These are phyloP conservation scores for Leucoma salicis DNA, from an alignment of 2,888 invertebrate genomes.

Conservation along the genomic window DNA sequence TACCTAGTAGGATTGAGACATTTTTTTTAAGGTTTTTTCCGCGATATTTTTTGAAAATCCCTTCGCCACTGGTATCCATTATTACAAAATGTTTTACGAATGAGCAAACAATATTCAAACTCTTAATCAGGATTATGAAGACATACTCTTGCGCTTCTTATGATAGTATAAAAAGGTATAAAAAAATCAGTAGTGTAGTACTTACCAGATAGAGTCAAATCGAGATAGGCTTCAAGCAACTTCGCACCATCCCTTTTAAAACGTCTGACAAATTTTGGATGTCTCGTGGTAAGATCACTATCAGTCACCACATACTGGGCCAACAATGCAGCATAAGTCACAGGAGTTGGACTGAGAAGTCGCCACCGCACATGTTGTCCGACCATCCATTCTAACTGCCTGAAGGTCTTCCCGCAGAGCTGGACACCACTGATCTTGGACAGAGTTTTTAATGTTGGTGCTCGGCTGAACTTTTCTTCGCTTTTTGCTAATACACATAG, in stretches of 20 bases:
- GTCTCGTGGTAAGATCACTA: slow-evolving; percentile 59
- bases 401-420: slow-evolving; percentile 66
- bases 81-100: too few relatives aligned
- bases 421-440: slow-evolving; percentile 61
- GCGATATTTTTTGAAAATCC: too few relatives aligned
- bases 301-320: slow-evolving; percentile 68
- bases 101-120: too few relatives aligned
- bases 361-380: slow-evolving; percentile 72
- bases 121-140: too few relatives aligned
- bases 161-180: too few relatives aligned
- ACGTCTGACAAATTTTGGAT: slow-evolving; percentile 64
- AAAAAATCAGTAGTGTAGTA: too few relatives aligned
- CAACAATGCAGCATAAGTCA: slow-evolving; percentile 62
- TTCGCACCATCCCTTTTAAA: slow-evolving; percentile 67
- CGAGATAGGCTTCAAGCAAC: slow-evolving; percentile 62
- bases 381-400: slow-evolving; percentile 75
- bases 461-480: slow-evolving; percentile 68
- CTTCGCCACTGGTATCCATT: too few relatives aligned
- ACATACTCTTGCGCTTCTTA: too few relatives aligned
- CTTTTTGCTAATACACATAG: slow-evolving; percentile 55
- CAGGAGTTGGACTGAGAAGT: slow-evolving; percentile 66
- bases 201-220: slow-evolving; percentile 71
- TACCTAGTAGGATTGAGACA: too few relatives aligned
- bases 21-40: too few relatives aligned
- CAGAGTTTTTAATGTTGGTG: slow-evolving; percentile 63